Percentiles rank a stretch among this genome's conserved stretches.
Evolutionary conservation across 1,140 invertebrate genomes (phyloP).

Genomic region (Dryas iulia): DNA sequence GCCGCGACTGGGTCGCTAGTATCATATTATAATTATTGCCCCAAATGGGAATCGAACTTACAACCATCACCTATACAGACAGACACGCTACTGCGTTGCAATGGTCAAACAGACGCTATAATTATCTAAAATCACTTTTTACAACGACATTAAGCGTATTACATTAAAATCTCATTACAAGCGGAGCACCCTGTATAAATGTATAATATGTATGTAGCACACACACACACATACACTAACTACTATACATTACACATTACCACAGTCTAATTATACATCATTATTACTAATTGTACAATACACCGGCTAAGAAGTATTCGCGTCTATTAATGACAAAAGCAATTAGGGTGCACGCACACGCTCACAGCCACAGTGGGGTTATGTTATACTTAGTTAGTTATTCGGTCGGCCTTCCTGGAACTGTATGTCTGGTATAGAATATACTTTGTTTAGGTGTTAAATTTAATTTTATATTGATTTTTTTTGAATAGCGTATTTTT

Average conservation of each 20-base stretch:
- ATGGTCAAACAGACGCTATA: neutral
- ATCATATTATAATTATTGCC: too few species aligned
- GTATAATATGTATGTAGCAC: neutral
- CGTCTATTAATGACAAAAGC: constrained; percentile 79
- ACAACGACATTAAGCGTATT: neutral
- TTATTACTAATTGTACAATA: constrained; percentile 78
- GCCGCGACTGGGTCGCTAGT: too few species aligned
- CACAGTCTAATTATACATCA: constrained; percentile 73
- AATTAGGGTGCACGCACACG: constrained; percentile 73
- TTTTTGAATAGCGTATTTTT: too few species aligned
- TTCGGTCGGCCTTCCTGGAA: neutral
- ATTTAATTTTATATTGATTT: neutral
- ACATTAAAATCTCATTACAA: constrained; percentile 4
- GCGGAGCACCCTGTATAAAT: constrained; percentile 19
- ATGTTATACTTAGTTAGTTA: constrained; percentile 5
- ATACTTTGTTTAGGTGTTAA: neutral
- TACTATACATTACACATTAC: constrained; percentile 48
- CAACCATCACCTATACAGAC: too few species aligned
- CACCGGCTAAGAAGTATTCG: constrained; percentile 73
- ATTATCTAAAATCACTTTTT: neutral
- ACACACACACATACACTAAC: constrained; percentile 29
- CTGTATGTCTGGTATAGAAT: neutral
- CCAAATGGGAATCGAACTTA: too few species aligned
- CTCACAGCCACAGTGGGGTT: constrained; percentile 10
- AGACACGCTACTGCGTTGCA: too few species aligned